A percentile compares a stretch with the other conserved stretches of the same genome.
Conservation (phyloP, 2,888 invertebrate species). For the Cheilosia grossa region DNA sequence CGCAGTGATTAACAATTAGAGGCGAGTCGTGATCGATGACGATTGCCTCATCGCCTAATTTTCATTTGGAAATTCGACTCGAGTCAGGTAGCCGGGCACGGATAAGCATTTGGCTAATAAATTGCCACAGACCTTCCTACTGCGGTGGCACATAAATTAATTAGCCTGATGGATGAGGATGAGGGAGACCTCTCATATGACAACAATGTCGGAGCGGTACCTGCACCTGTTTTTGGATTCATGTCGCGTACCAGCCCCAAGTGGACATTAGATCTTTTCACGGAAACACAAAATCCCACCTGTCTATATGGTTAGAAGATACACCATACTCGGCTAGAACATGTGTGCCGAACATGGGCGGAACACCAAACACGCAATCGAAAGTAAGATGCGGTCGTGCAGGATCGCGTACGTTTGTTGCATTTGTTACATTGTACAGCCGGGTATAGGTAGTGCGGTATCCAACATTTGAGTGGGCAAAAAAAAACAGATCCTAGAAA, state of each 20-base stretch:
- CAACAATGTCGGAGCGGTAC: constrained; percentile 6
- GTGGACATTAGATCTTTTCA: constrained; percentile 59
- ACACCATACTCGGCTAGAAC: constrained; percentile 41
- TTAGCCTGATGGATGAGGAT: constrained; percentile 52
- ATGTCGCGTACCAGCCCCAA: constrained; percentile 30
- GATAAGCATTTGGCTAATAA: constrained; percentile 60
- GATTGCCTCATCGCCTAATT: constrained; percentile 61
- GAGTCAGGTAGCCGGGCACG: constrained; percentile 48
- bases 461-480: constrained; percentile 45
- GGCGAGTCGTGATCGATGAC: constrained; percentile 68
- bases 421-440: constrained; percentile 15
- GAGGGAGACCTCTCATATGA: background rate
- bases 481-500: constrained; percentile 37
- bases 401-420: constrained; percentile 24
- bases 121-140: constrained; percentile 15
- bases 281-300: constrained; percentile 33
- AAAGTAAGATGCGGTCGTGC: constrained; percentile 53
- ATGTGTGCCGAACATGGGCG: constrained; percentile 63
- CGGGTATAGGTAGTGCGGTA: constrained; percentile 6
- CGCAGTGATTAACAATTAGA: constrained; percentile 70
- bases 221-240: constrained; percentile 53
- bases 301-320: constrained; percentile 22
- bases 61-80: constrained; percentile 31
- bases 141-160: constrained; percentile 48
- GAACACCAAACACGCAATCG: constrained; percentile 60